Evolutionary conservation across 2,888 invertebrate genomes (phyloP).

Genomic region (Hydraecia micacea): DNA sequence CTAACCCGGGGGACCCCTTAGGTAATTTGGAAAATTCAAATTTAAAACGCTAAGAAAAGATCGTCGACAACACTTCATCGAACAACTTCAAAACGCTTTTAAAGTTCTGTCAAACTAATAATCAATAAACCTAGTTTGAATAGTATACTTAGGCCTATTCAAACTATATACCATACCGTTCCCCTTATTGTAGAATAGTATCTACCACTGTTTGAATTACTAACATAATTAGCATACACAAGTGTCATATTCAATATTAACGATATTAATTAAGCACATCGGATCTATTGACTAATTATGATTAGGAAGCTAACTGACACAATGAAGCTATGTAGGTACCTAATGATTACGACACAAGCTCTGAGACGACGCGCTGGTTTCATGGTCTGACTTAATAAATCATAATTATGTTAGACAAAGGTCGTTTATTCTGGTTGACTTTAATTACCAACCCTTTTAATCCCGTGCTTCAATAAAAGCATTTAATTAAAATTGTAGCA

Average conservation of each 20-base stretch:
- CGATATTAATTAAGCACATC: slow-evolving; percentile 37
- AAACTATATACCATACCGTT: neutral
- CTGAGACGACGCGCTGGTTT: slow-evolving; percentile 51
- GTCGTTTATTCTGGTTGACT: slow-evolving; percentile 84
- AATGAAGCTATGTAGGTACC: slow-evolving; percentile 1
- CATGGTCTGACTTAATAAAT: slow-evolving; percentile 80
- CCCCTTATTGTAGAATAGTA: slow-evolving; percentile 4
- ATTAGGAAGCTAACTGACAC: slow-evolving; percentile 28
- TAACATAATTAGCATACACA: slow-evolving; percentile 19
- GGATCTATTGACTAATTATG: slow-evolving; percentile 32
- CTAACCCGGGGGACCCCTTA: neutral
- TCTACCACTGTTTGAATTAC: slow-evolving; percentile 22
- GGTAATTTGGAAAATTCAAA: slow-evolving; percentile 3
- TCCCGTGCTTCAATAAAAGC: slow-evolving; percentile 82
- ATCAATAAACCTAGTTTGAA: neutral
- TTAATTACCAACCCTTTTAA: slow-evolving; percentile 85
- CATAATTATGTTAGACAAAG: slow-evolving; percentile 84
- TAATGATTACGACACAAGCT: slow-evolving; percentile 33
- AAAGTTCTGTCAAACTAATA: neutral
- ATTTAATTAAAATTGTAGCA: slow-evolving; percentile 84
- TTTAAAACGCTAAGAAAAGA: neutral
- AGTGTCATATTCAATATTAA: slow-evolving; percentile 42
- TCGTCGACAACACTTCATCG: neutral
- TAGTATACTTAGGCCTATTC: neutral
- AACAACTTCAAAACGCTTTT: neutral